Base-by-base conservation (phyloP, 2,888 invertebrate species). In the Quadroppia sp. region DNA sequence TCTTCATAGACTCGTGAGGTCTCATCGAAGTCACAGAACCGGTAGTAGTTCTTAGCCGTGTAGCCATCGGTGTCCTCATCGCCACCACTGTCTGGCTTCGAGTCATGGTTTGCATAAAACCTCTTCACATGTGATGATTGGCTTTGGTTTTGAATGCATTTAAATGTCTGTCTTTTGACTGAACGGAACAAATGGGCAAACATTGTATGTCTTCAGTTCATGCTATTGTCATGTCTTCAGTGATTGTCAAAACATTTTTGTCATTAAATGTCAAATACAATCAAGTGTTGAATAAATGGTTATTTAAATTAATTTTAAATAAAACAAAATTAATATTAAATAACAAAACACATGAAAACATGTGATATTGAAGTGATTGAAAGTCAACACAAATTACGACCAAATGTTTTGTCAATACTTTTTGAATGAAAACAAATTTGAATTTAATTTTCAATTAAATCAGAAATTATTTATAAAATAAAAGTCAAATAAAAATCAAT, bases 61-160 rank as follows among this genome's bases (percentile, higher is more conserved):
- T 36, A 25, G 1, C 11, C 11, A 1, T 53, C 48, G 2, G n/a
- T 53, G 53, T 53, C 53, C 23, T 53, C 53, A 25, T 53, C 23
- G 23, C n/a, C 11, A 53, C n/a, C 11, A 17, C 17, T 45, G 23
- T 53, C 23, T 17, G 20, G 59, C 4, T 32, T 59, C 30, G 30
- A 13, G 2, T 59, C 59, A 30, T 59, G 59, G 13, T 59, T 59
- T 30, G 59, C 13, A 59, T 59, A 59, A 28, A 59, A 59, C 17
- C 59, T 59, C 17, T 59, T 59, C 17, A 30, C 59, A 32, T 36
- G n/a, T n/a, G n/a, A n/a, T n/a, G n/a, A n/a, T n/a, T 56, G 30
- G 30, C 28, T 59, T 17, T 59, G 30, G 1, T 17, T 17, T 32
- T 59, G 59, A 32, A 30, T 6, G 2, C 30, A 59, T 59, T 30